Evolutionary conservation across 92 coral and sea anemone species (phyloP).

Genomic region (Epizoanthus illoricatus): DNA sequence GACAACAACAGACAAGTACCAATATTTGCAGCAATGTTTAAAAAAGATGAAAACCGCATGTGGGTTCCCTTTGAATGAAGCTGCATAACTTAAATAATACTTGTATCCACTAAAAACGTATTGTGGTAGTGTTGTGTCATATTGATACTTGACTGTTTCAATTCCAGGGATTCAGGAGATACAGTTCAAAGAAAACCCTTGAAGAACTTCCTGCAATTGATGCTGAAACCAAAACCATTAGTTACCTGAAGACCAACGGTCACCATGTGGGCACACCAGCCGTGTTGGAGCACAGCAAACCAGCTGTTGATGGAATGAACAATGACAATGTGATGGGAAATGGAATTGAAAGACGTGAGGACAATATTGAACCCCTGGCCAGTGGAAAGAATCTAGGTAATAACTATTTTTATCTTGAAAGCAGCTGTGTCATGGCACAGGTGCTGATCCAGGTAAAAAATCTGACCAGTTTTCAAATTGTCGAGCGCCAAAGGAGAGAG

Average conservation of each 20-base stretch:
- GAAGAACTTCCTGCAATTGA: conserved; percentile 93
- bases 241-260: conserved; percentile 82
- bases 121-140: neutral
- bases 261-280: conserved; percentile 48
- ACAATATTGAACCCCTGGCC: neutral
- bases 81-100: too few relatives aligned
- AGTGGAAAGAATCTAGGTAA: conserved; percentile 17
- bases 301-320: conserved; percentile 42
- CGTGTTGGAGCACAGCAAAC: conserved; percentile 15
- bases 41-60: too few relatives aligned
- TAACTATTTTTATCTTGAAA: neutral
- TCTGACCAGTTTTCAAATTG: too few relatives aligned
- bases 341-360: conserved; percentile 26
- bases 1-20: too few relatives aligned
- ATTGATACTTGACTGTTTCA: neutral
- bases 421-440: neutral
- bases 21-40: too few relatives aligned
- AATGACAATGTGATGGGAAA: conserved; percentile 49
- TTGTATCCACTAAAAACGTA: neutral
- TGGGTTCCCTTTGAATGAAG: too few relatives aligned
- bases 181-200: conserved; percentile 43
- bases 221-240: conserved; percentile 70
- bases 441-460: too few relatives aligned
- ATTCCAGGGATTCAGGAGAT: conserved; percentile 16
- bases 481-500: too few relatives aligned